phyloP scores from a whole-genome alignment of 2,797 vertebrate genomes.

The Kryptolebias ocellatus region DNA sequence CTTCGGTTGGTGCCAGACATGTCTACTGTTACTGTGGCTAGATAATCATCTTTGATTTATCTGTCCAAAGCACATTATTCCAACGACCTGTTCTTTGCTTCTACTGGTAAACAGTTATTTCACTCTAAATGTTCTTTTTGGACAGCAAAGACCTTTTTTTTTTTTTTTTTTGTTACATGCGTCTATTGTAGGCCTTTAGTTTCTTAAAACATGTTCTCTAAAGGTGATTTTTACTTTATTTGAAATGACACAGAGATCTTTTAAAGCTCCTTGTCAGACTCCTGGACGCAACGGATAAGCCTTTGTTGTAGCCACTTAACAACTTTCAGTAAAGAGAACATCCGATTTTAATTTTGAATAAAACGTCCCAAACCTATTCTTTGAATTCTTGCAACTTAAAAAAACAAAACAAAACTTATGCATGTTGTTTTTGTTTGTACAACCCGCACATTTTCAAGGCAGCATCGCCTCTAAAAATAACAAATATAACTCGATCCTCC shows the following conservation, averaged over 20 bases:
- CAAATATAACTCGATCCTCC: too few relatives aligned
- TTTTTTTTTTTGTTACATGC: background rate
- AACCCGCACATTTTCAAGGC: background rate
- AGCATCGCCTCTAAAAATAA: too few relatives aligned
- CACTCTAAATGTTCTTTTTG: conserved; percentile 3
- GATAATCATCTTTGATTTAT: conserved; percentile 4
- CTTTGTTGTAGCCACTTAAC: too few relatives aligned
- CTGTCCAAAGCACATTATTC: conserved; percentile 4
- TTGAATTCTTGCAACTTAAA: background rate
- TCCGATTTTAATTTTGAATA: background rate
- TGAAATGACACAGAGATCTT: background rate
- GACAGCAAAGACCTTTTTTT: background rate
- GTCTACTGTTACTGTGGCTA: background rate
- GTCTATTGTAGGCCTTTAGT: background rate
- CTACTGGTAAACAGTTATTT: conserved; percentile 4
- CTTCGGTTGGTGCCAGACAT: background rate
- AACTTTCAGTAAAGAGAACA: too few relatives aligned
- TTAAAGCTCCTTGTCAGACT: background rate
- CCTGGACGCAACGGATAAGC: too few relatives aligned
- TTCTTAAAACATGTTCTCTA: background rate
- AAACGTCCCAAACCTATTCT: background rate
- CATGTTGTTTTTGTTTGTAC: background rate
- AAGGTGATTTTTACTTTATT: background rate
- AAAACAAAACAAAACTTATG: too few relatives aligned
- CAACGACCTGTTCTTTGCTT: background rate